These are phyloP conservation scores for Hesperia comma DNA, from an alignment of 2,888 invertebrate genomes.

Conservation along the genomic window DNA sequence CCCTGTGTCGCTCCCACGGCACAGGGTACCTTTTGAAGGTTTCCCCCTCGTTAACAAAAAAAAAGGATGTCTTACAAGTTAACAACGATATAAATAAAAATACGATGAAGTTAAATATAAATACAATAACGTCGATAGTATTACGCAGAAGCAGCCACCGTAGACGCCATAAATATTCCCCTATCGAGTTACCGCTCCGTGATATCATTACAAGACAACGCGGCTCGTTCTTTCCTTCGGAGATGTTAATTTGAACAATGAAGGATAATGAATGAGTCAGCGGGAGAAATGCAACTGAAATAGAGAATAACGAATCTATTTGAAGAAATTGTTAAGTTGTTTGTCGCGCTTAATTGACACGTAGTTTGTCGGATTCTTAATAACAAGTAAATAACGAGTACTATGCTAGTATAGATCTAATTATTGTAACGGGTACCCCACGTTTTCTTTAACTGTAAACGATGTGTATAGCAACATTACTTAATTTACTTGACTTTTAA, in stretches of 20 bases:
- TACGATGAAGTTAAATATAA: background rate
- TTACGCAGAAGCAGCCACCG: constrained; percentile 20
- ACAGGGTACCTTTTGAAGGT: no score
- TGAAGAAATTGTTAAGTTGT: background rate
- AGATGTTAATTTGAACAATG: constrained; percentile 30
- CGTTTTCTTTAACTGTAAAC: no score
- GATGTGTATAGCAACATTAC: no score
- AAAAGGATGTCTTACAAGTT: no score
- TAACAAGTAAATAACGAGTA: no score
- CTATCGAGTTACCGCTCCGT: constrained; percentile 25
- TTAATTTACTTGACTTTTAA: no score
- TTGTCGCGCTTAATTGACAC: background rate
- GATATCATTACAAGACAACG: constrained; percentile 30
- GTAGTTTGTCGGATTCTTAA: background rate
- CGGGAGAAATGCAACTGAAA: background rate
- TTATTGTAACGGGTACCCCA: no score
- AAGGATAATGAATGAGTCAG: constrained; percentile 22
- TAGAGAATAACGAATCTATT: background rate
- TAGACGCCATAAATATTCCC: constrained; percentile 27
- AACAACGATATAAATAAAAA: no score
- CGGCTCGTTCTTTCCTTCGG: constrained; percentile 15
- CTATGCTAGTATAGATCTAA: no score
- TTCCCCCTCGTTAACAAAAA: no score
- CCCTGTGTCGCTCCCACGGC: no score
- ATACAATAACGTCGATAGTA: constrained; percentile 9